A percentile compares a stretch with the other conserved stretches of the same genome.
These are phyloP conservation scores for Cisticola juncidis DNA, from an alignment of 2,113 vertebrate genomes.

Conservation along the genomic window DNA sequence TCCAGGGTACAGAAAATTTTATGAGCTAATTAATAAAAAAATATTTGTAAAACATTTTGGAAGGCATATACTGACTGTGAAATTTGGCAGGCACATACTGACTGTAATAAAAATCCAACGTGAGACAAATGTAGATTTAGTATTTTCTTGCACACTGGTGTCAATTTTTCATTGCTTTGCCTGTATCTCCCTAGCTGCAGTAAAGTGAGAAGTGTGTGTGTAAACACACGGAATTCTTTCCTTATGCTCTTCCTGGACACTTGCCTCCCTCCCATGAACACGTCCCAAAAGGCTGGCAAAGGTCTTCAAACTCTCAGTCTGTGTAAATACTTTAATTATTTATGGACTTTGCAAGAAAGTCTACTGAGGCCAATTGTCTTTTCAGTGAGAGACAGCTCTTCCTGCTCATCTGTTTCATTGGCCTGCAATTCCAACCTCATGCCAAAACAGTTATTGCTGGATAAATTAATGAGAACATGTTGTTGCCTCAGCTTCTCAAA, in stretches of 20 bases:
- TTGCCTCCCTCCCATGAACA: neutral
- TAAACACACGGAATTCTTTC: neutral
- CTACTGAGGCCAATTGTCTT: conserved; percentile 42
- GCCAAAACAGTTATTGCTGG: conserved; percentile 59
- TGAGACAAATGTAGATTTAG: neutral
- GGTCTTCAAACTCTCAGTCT: neutral
- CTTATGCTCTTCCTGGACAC: neutral
- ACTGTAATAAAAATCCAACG: neutral
- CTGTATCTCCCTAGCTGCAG: neutral
- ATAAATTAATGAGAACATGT: conserved; percentile 63
- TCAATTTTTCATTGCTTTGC: neutral
- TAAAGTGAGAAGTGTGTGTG: neutral
- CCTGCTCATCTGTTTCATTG: conserved; percentile 64
- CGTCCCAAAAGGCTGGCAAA: neutral
- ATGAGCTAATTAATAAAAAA: neutral
- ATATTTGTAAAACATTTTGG: neutral
- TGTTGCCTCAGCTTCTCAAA: conserved; percentile 56
- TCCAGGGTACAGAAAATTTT: neutral
- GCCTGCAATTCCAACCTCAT: neutral
- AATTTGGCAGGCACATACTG: neutral
- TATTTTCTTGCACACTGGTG: neutral
- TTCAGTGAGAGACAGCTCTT: conserved; percentile 38
- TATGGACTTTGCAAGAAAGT: conserved; percentile 11
- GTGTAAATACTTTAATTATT: conserved; percentile 47
- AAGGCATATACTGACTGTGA: neutral